A percentile compares a stretch with the other conserved stretches of the same genome.
Conservation (phyloP, 2,113 vertebrate species). For the Bucco capensis region DNA sequence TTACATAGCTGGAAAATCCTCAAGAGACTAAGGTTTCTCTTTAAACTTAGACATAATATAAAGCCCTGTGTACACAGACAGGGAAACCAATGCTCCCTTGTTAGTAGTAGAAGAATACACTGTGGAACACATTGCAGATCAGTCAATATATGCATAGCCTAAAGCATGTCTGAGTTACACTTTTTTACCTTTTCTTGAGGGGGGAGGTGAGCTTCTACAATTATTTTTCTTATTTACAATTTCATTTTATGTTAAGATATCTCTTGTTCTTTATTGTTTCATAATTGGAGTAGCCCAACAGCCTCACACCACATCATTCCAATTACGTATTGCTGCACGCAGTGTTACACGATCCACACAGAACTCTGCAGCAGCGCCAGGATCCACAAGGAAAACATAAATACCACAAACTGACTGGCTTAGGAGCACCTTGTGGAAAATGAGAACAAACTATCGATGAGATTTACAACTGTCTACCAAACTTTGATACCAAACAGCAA, state of each 20-base stretch:
- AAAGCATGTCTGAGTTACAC: neutral
- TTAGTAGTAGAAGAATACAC: neutral
- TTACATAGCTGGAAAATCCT: neutral
- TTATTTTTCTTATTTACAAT: neutral
- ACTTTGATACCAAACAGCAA: conserved; percentile 19
- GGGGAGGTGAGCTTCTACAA: neutral
- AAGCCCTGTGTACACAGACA: neutral
- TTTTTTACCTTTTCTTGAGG: neutral
- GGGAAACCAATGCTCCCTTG: neutral
- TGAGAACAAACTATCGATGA: neutral
- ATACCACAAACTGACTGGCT: neutral
- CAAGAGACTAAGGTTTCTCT: neutral
- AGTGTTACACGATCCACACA: neutral
- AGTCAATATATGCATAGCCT: neutral
- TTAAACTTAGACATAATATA: neutral
- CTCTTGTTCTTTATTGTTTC: neutral
- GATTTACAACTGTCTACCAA: conserved; percentile 41
- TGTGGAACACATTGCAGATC: neutral
- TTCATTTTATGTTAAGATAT: neutral
- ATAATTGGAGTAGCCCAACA: neutral
- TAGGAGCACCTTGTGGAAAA: conserved; percentile 47
- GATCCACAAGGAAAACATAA: conserved; percentile 30
- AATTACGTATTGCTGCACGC: neutral
- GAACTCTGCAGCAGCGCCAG: neutral
- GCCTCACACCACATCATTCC: neutral